Percentiles rank a stretch among this genome's conserved stretches.
Conservation (phyloP, 2,888 invertebrate genomes). For the Epistrophella euchroma region DNA sequence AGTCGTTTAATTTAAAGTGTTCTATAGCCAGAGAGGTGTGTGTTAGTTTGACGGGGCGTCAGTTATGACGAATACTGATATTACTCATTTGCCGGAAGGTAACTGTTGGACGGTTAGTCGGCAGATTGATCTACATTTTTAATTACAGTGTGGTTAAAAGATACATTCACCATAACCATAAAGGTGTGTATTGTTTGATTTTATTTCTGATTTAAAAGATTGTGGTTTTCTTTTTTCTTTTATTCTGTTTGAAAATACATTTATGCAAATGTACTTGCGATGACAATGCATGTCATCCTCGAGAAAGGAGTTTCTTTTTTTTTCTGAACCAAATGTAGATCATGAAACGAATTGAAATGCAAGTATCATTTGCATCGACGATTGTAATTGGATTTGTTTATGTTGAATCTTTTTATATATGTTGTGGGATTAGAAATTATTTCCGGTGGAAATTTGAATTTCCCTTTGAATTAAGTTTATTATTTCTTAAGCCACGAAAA, state of each 20-base stretch:
- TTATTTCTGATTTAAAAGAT: not conserved
- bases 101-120: slow-evolving; percentile 26
- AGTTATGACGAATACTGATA: slow-evolving; percentile 41
- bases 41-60: slow-evolving; percentile 25
- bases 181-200: slow-evolving; percentile 11
- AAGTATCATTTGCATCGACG: slow-evolving; percentile 14
- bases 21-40: slow-evolving; percentile 7
- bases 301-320: slow-evolving; percentile 2
- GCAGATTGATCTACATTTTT: slow-evolving; percentile 69
- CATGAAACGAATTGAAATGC: slow-evolving; percentile 41
- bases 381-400: slow-evolving; percentile 36
- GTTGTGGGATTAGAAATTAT: slow-evolving; percentile 48
- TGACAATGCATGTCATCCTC: slow-evolving; percentile 11
- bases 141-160: slow-evolving; percentile 48
- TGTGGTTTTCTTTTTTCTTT: slow-evolving; percentile 9
- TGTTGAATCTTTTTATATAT: not conserved
- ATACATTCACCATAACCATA: slow-evolving; percentile 41
- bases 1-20: not conserved
- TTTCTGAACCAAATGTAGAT: slow-evolving; percentile 15
- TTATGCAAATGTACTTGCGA: not conserved
- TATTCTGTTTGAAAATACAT: not conserved
- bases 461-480: slow-evolving; percentile 31
- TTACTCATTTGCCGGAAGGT: slow-evolving; percentile 47
- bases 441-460: slow-evolving; percentile 44
- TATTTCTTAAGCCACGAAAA: slow-evolving; percentile 8